phyloP scores from a whole-genome alignment of 2,888 invertebrate species.

The Autographa gamma region DNA sequence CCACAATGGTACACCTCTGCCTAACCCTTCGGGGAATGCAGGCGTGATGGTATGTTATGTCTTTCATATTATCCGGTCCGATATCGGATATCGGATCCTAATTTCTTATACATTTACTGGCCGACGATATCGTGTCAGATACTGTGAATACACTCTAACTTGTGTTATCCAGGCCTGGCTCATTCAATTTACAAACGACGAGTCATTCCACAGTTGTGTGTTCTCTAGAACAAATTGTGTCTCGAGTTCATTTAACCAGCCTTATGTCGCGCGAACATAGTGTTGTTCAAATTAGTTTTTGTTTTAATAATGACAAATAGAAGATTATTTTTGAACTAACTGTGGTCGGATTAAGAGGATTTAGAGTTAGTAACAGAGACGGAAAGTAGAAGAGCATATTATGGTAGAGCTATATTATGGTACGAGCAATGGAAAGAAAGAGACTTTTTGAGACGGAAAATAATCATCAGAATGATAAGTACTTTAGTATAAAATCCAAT shows the following conservation, averaged over 20 bases:
- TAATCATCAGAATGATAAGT: neutral
- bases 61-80: too few species aligned
- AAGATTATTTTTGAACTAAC: neutral
- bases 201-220: neutral
- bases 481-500: neutral
- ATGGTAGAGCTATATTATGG: too few species aligned
- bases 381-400: neutral
- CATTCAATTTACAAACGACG: constrained; percentile 15
- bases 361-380: neutral
- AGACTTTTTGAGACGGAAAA: neutral
- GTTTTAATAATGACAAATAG: neutral
- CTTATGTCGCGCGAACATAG: neutral
- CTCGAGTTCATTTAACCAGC: neutral
- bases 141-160: too few species aligned
- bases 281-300: neutral
- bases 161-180: neutral
- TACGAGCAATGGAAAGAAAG: too few species aligned
- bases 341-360: neutral
- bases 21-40: too few species aligned
- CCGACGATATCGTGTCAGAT: too few species aligned
- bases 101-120: too few species aligned
- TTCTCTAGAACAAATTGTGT: neutral
- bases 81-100: too few species aligned
- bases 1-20: too few species aligned
- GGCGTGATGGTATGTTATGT: too few species aligned